Evolutionary conservation across 2,797 vertebrate genomes (phyloP), one percentile per base, ranked within the genome.

Genomic region (Synanceia verrucosa): DNA sequence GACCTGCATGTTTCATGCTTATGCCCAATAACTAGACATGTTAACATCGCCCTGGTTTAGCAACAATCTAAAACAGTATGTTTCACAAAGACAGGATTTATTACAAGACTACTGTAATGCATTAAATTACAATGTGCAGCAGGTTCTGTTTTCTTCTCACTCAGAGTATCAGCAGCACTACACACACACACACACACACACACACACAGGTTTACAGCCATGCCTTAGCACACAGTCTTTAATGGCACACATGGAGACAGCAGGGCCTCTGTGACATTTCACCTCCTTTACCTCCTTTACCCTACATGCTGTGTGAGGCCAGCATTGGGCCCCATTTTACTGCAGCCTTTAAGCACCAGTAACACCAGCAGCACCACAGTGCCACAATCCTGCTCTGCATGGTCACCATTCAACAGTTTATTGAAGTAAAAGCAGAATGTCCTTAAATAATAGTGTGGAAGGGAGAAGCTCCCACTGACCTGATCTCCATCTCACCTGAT

Each of bases 201-300:
- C 58, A 50, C 53, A 39, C 37, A 47, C 24, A 34, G 57, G 43
- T 71, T 61, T 53, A 60, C 36, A 36, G 48, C 37, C 48, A 43
- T 56, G 12, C 29, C 57, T 71, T 39, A 16, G 18, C 39, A n/a
- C 16, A 4, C n/a, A 3, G 51, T 57, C 43, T 67, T 57, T 60
- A 31, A 71, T 71, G 63, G 51, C 64, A 41, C 50, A 72, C 64
- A 62, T 72, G 31, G 43, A 67, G 39, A 58, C 58, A 53, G 58
- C 31, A 2, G 51, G 55, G 44, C 36, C 52, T 4, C 57, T 39
- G 43, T 78, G 52, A 67, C 68, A 56, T 63, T 67, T 67, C 57
- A 66, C 57, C 58, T 78, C 37, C 19, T 44, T 18, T 16, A 66
- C 57, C 58, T 78, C 37, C 19, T 44, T 18, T 16, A 23, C 4